phyloP scores from a whole-genome alignment of 2,113 vertebrate species.

The Pseudopodoces humilis region DNA sequence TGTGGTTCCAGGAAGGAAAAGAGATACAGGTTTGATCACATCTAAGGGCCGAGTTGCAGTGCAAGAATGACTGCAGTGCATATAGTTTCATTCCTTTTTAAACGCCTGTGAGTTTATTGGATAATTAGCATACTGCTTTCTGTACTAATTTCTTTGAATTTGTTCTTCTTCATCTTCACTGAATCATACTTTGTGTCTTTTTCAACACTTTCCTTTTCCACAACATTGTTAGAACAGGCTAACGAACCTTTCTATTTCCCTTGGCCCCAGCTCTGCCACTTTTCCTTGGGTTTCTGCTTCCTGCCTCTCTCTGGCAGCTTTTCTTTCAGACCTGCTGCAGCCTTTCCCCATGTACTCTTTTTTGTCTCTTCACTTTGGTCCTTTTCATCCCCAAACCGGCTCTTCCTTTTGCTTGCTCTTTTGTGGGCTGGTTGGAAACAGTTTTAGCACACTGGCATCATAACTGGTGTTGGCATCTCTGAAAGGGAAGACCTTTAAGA shows the following conservation, averaged over 20 bases:
- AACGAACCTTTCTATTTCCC: not conserved
- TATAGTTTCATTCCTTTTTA: not conserved
- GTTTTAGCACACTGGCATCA: not conserved
- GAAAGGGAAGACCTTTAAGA: not conserved
- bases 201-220: not conserved
- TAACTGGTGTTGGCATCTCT: not conserved
- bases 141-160: not conserved
- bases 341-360: not conserved
- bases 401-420: not conserved
- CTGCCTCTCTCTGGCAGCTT: not conserved
- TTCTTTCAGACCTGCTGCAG: not conserved
- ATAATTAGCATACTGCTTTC: not conserved
- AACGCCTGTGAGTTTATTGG: accelerated
- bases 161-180: not conserved
- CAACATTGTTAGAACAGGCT: not conserved
- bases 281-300: not conserved
- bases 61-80: not conserved
- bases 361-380: not conserved
- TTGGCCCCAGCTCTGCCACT: not conserved
- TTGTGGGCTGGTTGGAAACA: not conserved
- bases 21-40: not conserved
- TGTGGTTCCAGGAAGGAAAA: not conserved
- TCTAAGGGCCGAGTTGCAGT: not conserved
- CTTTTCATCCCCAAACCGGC: not conserved
- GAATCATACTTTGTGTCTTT: not conserved